A percentile compares a stretch with the other conserved stretches of the same genome.
Conservation (phyloP, 2,113 vertebrate genomes). For the Misgurnus anguillicaudatus region DNA sequence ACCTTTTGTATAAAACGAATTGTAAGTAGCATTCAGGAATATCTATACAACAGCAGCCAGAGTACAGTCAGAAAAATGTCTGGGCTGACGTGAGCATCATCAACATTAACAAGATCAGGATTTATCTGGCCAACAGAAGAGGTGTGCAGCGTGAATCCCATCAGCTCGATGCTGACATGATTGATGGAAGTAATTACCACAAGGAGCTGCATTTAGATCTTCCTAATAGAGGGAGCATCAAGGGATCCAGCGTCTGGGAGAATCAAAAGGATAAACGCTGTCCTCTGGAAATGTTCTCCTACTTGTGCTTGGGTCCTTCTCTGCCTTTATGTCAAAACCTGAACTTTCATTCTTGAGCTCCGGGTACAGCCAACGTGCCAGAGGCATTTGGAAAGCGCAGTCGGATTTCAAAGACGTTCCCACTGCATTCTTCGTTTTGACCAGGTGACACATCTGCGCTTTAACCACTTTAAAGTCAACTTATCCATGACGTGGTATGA, state of each 20-base stretch:
- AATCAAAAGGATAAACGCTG: conserved; percentile 37
- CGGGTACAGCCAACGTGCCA: background rate
- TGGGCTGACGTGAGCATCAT: conserved; percentile 43
- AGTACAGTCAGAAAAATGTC: conserved; percentile 6
- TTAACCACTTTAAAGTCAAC: conserved; percentile 19
- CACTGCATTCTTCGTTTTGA: background rate
- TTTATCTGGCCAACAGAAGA: conserved; percentile 40
- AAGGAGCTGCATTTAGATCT: conserved; percentile 52
- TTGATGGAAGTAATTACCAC: conserved; percentile 61
- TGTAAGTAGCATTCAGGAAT: conserved; percentile 47
- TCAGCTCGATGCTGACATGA: conserved; percentile 43
- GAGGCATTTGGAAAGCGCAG: background rate
- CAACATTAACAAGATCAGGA: conserved; percentile 43
- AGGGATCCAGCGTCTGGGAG: conserved; percentile 7
- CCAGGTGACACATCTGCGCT: conserved; percentile 1
- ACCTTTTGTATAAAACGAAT: background rate
- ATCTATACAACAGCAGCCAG: background rate
- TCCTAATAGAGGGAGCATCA: conserved; percentile 32
- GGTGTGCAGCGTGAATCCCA: conserved; percentile 40
- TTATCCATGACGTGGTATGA: conserved; percentile 27
- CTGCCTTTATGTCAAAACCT: conserved; percentile 31
- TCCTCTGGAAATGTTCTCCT: background rate
- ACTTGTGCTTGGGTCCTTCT: background rate
- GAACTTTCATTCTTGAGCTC: conserved; percentile 7
- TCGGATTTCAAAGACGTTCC: background rate